phyloP scores from a whole-genome alignment of 2,888 invertebrate species.

The Trissolcus brochymenae region DNA sequence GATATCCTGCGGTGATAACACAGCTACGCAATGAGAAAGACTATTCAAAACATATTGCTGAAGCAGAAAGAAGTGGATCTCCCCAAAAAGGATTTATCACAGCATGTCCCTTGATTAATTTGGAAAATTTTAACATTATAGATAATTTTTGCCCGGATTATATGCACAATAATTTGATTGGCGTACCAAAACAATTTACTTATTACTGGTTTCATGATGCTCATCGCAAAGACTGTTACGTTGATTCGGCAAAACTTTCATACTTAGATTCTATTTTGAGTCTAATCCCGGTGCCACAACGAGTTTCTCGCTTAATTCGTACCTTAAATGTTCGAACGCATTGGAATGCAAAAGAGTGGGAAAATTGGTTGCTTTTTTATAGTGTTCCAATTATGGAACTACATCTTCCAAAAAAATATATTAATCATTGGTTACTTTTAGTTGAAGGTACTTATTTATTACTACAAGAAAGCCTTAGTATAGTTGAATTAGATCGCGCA shows the following conservation, averaged over 20 bases:
- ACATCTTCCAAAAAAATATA: background rate
- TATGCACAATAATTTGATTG: conserved; percentile 6
- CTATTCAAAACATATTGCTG: background rate
- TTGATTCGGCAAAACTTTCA: background rate
- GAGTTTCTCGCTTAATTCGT: background rate
- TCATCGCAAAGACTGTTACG: background rate
- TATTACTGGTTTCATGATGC: conserved; percentile 5
- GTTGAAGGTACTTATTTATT: conserved; percentile 4
- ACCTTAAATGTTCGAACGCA: background rate
- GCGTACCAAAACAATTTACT: conserved; percentile 4
- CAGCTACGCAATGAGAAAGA: background rate
- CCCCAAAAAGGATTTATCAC: background rate
- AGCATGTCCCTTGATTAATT: background rate
- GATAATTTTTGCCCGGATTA: conserved; percentile 7
- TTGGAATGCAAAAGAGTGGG: conserved; percentile 2
- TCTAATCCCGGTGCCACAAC: background rate
- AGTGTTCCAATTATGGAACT: conserved; percentile 2
- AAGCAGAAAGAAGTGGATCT: background rate
- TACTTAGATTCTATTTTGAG: background rate
- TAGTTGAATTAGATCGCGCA: background rate
- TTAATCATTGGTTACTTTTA: background rate
- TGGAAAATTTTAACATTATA: conserved; percentile 4
- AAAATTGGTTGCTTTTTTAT: conserved; percentile 6
- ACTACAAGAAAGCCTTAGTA: background rate
- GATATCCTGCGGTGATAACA: background rate